These are phyloP conservation scores for Tetragonula carbonaria DNA, from an alignment of 2,888 invertebrate genomes.

Conservation along the genomic window DNA sequence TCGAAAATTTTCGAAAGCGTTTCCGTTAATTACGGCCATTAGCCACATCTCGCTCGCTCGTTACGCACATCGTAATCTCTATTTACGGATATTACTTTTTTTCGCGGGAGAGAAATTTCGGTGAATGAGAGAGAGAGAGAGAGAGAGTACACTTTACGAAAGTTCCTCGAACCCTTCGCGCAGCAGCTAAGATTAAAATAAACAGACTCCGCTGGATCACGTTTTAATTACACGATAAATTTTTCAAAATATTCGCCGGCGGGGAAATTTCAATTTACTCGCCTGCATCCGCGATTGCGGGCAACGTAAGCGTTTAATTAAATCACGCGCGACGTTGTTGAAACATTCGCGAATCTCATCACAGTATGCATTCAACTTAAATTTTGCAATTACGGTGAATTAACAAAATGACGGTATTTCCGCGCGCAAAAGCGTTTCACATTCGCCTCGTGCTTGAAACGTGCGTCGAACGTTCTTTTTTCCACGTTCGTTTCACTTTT, in stretches of 20 bases:
- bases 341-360: background rate
- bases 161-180: background rate
- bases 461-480: background rate
- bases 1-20: too few species aligned
- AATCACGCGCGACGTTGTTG: background rate
- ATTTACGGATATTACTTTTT: too few species aligned
- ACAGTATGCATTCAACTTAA: background rate
- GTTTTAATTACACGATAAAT: background rate
- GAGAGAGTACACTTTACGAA: background rate
- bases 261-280: slow-evolving; percentile 2
- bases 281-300: background rate
- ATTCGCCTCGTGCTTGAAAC: background rate
- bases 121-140: too few species aligned
- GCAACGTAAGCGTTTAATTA: background rate
- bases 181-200: background rate
- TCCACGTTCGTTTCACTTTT: too few species aligned
- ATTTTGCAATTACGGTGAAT: slow-evolving; percentile 6
- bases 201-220: background rate
- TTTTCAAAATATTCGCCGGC: background rate
- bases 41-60: too few species aligned
- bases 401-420: background rate
- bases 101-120: too few species aligned
- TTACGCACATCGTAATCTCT: too few species aligned
- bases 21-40: too few species aligned
- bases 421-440: background rate